phyloP scores from a whole-genome alignment of 2,888 invertebrate species.

The Oxystoma pomonae region DNA sequence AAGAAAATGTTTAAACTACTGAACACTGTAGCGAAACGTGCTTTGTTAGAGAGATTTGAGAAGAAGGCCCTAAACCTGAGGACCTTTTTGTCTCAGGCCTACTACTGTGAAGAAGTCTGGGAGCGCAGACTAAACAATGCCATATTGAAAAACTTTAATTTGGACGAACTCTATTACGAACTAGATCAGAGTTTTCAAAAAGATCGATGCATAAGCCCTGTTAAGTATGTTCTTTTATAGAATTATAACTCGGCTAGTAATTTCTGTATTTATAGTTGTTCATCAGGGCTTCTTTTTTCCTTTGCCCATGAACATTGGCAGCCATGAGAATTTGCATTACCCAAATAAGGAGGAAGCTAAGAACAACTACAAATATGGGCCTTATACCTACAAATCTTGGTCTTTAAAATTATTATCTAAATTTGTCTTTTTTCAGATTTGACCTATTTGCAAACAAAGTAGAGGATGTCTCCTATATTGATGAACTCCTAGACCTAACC shows the following conservation, averaged over 20 bases:
- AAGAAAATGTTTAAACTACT: neutral
- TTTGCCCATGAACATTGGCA: no score
- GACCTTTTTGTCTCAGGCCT: slow-evolving; percentile 66
- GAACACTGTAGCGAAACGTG: neutral
- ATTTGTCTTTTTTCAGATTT: slow-evolving; percentile 46
- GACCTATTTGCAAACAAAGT: slow-evolving; percentile 76
- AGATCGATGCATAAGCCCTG: slow-evolving; percentile 62
- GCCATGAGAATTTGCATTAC: no score
- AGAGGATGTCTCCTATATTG: slow-evolving; percentile 55
- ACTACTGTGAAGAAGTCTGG: slow-evolving; percentile 71
- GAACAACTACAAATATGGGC: no score
- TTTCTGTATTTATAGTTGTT: no score
- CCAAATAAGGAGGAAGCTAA: no score
- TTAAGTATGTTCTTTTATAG: no score
- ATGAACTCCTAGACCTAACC: slow-evolving; percentile 70
- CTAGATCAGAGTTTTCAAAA: slow-evolving; percentile 63
- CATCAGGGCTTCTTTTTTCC: no score
- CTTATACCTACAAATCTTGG: no score
- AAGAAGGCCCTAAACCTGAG: slow-evolving; percentile 31
- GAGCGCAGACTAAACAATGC: slow-evolving; percentile 58
- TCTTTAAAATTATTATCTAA: no score
- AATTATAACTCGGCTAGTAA: no score
- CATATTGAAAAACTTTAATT: slow-evolving; percentile 56
- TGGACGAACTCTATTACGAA: slow-evolving; percentile 65
- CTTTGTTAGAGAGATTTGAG: neutral